Evolutionary conservation across 2,797 vertebrate species (phyloP).

Genomic region (Nannoperca australis): DNA sequence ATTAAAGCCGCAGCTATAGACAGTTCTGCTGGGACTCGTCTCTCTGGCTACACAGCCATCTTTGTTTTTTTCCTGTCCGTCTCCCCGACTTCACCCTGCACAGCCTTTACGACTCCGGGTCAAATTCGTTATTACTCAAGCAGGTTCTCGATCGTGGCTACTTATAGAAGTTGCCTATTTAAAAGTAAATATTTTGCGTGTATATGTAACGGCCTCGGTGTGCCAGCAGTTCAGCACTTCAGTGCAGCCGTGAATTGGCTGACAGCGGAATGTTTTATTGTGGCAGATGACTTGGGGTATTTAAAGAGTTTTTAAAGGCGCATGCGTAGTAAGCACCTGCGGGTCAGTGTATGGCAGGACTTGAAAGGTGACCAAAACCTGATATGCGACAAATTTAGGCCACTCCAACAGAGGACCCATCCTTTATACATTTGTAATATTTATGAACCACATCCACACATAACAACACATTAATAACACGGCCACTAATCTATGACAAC

Average conservation of each 20-base stretch:
- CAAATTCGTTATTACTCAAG: conserved; percentile 61
- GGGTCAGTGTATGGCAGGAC: conserved; percentile 71
- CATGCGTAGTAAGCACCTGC: conserved; percentile 80
- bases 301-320: conserved; percentile 84
- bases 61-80: conserved; percentile 87
- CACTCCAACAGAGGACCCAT: conserved; percentile 20
- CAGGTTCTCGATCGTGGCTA: conserved; percentile 46
- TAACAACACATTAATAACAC: background rate
- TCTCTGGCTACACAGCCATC: conserved; percentile 88
- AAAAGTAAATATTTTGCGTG: conserved; percentile 62
- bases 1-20: conserved; percentile 65
- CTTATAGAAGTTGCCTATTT: conserved; percentile 49
- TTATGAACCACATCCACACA: background rate
- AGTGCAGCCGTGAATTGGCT: conserved; percentile 72
- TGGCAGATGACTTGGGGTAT: conserved; percentile 87
- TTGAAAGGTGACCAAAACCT: conserved; percentile 78
- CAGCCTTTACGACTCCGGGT: conserved; percentile 74
- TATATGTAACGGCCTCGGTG: conserved; percentile 54
- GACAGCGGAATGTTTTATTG: conserved; percentile 85
- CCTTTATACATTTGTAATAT: background rate
- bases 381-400: conserved; percentile 78
- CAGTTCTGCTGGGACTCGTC: conserved; percentile 77
- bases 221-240: conserved; percentile 35
- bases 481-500: background rate
- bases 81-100: conserved; percentile 73